phyloP scores from a whole-genome alignment of 2,888 invertebrate species.

The Amblyjoppa fuscipennis region DNA sequence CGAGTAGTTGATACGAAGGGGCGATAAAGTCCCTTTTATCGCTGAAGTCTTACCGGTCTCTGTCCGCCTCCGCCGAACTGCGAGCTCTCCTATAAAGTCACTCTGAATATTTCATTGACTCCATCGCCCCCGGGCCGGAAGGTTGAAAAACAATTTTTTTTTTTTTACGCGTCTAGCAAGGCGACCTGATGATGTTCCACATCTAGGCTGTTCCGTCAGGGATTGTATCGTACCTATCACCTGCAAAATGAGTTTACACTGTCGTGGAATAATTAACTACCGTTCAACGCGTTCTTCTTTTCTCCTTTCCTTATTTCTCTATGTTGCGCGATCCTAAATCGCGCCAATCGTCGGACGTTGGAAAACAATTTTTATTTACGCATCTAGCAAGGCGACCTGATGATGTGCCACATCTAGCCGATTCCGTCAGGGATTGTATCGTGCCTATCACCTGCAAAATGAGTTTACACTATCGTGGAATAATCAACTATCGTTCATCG shows the following conservation, averaged over 20 bases:
- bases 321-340: neutral
- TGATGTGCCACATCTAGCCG: slow-evolving; percentile 7
- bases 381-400: slow-evolving; percentile 11
- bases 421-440: neutral
- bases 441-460: neutral
- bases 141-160: slow-evolving; percentile 52
- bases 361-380: slow-evolving; percentile 44
- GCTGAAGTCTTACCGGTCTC: slow-evolving; percentile 21
- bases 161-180: slow-evolving; percentile 25
- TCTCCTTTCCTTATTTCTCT: neutral
- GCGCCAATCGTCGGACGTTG: neutral
- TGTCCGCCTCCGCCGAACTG: slow-evolving; percentile 47
- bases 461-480: neutral
- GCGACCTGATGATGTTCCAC: slow-evolving; percentile 18
- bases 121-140: slow-evolving; percentile 49
- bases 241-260: neutral
- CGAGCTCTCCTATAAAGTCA: slow-evolving; percentile 53
- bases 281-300: neutral
- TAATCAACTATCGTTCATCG: neutral
- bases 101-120: slow-evolving; percentile 66
- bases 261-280: neutral
- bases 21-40: slow-evolving; percentile 67
- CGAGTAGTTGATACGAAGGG: slow-evolving; percentile 64
- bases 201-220: neutral
- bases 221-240: neutral